Evolutionary conservation across 2,888 invertebrate genomes (phyloP).

Genomic region (Cyaniris semiargus): DNA sequence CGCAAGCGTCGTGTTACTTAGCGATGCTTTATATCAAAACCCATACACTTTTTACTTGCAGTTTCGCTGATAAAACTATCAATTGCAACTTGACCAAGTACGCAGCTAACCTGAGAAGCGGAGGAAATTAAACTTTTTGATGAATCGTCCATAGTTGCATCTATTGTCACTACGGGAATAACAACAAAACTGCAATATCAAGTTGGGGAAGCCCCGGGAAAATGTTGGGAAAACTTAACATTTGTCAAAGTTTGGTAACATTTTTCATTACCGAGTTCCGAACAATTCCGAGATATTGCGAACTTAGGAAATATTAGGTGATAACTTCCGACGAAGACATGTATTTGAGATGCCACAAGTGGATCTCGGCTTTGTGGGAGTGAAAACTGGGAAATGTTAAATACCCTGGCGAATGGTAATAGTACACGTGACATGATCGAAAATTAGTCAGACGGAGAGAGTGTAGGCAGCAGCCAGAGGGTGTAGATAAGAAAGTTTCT

Average conservation of each 20-base stretch:
- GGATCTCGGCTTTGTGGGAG: not conserved
- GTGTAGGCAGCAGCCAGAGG: too few species aligned
- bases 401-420: too few species aligned
- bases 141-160: constrained; percentile 38
- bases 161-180: constrained; percentile 39
- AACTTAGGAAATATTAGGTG: constrained; percentile 46
- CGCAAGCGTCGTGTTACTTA: not conserved
- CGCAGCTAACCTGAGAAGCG: constrained; percentile 21
- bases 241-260: constrained; percentile 52
- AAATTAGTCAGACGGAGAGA: too few species aligned
- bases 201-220: constrained; percentile 20
- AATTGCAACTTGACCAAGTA: not conserved
- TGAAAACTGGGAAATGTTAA: not conserved
- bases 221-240: too few species aligned
- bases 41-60: not conserved
- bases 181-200: constrained; percentile 54
- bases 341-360: constrained; percentile 15
- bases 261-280: constrained; percentile 61
- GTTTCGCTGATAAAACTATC: not conserved
- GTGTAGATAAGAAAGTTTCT: too few species aligned
- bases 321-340: constrained; percentile 40
- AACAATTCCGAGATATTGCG: constrained; percentile 54
- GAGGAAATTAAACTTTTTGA: constrained; percentile 37
- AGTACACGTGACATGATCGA: too few species aligned
- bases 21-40: not conserved